Evolutionary conservation across 2,113 vertebrate genomes (phyloP), one percentile per base, ranked within the genome.

Genomic region (Mastomys natalensis): DNA sequence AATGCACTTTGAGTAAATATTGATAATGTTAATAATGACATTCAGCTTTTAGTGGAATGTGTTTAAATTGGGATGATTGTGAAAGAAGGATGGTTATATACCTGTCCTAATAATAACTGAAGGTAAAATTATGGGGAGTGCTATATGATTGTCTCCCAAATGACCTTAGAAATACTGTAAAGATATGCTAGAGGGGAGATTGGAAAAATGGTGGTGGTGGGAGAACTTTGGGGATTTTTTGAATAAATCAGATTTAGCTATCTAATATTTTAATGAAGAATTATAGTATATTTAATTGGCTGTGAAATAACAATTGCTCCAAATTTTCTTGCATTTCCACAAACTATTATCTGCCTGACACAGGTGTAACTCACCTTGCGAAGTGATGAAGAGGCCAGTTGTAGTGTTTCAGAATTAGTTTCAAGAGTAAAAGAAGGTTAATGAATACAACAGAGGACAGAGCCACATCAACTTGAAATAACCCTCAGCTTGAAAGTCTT

Each of bases 41-140:
- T 94, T 81, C 64, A 86, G 48, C 34, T 93, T 90, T 82, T 62
- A 74, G 87, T 73, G 73, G 43, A 55, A 92, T 93, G 21, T 64
- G 81, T 93, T 97, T 93, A 95, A 94, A 76, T 80, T 31, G 37
- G 22, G 40, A 93, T 91, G 62, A 34, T 95, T 97, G n/a, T 82
- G n/a, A 62, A 96, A 72, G 73, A 89, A 82, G 73, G 84, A 89
- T n/a, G 26, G 64, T 76, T 91, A 89, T 66, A 17, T 84, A 68
- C 34, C 66, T 78, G 58, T 66, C 31, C 70, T 89, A 92, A 3
- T 82, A 72, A 53, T 15, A 95, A 96, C 86, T 73, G 85, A 95
- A 95, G 34, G 7, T 85, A 97, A 97, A 85, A 95, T 91, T 96
- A 86, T 89, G 70, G 88, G 77, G 51, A 24, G 31, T 48, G 26